phyloP scores from a whole-genome alignment of 2,113 vertebrate species.

The Rhinopomastus cyanomelas region DNA sequence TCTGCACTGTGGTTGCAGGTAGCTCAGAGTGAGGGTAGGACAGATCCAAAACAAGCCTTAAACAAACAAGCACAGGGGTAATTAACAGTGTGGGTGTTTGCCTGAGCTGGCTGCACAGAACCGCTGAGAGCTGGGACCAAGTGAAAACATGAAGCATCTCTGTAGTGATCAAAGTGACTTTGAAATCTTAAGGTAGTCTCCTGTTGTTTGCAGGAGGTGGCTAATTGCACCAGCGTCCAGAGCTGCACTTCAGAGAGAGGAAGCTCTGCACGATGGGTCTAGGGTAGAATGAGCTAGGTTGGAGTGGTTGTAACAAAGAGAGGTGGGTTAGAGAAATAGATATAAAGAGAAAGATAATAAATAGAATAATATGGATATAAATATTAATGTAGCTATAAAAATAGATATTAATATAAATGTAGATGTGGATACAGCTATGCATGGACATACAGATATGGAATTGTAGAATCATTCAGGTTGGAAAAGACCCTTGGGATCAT shows the following conservation, averaged over 20 bases:
- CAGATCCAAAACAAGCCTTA: neutral
- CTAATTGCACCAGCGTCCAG: neutral
- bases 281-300: rapidly evolving
- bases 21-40: neutral
- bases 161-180: neutral
- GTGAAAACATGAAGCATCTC: neutral
- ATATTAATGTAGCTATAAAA: too few species aligned
- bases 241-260: neutral
- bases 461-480: too few species aligned
- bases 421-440: too few species aligned
- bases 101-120: neutral
- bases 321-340: neutral
- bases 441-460: too few species aligned
- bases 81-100: neutral
- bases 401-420: too few species aligned
- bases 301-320: rapidly evolving
- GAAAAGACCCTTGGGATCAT: too few species aligned
- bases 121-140: neutral
- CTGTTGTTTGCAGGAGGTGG: neutral
- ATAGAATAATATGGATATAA: too few species aligned
- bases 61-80: rapidly evolving
- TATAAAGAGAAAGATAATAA: too few species aligned
- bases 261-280: neutral
- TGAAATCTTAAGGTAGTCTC: neutral
- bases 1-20: neutral